A percentile compares a stretch with the other conserved stretches of the same genome.
phyloP scores from a whole-genome alignment of 2,113 vertebrate genomes.

The Sceloporus tristichus region DNA sequence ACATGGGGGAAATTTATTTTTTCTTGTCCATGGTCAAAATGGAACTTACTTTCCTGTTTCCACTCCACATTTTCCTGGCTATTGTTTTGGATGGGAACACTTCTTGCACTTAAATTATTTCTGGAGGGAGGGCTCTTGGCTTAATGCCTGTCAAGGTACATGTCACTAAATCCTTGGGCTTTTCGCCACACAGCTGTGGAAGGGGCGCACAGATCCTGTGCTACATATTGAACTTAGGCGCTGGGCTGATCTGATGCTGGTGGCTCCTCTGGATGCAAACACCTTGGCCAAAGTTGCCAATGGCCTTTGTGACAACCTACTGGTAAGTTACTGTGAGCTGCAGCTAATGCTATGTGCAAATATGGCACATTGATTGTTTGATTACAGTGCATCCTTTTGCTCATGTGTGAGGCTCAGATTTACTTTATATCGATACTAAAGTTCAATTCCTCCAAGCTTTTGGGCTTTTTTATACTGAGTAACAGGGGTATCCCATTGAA shows the following conservation, averaged over 20 bases:
- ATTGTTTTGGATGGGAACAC: neutral
- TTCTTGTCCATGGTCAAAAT: no score
- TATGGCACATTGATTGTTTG: no score
- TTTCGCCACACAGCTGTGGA: slow-evolving; percentile 85
- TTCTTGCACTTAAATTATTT: neutral
- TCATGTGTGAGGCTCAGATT: no score
- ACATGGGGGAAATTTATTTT: neutral
- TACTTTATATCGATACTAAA: no score
- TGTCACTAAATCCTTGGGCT: neutral
- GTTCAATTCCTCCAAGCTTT: no score
- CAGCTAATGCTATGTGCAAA: neutral
- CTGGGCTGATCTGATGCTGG: slow-evolving; percentile 93
- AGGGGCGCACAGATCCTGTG: slow-evolving; percentile 87
- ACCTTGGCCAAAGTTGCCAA: slow-evolving; percentile 93
- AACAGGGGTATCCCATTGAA: no score
- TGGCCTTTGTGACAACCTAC: slow-evolving; percentile 96
- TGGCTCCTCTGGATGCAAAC: slow-evolving; percentile 96
- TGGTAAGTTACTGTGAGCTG: slow-evolving; percentile 82
- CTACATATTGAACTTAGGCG: slow-evolving; percentile 94
- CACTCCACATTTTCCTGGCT: neutral
- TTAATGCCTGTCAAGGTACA: neutral
- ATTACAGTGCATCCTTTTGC: neutral
- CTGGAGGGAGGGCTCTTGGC: neutral
- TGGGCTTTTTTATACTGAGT: no score
- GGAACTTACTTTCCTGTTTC: neutral